Conservation (phyloP, 2,888 invertebrate genomes). For the Melanostoma scalare region DNA sequence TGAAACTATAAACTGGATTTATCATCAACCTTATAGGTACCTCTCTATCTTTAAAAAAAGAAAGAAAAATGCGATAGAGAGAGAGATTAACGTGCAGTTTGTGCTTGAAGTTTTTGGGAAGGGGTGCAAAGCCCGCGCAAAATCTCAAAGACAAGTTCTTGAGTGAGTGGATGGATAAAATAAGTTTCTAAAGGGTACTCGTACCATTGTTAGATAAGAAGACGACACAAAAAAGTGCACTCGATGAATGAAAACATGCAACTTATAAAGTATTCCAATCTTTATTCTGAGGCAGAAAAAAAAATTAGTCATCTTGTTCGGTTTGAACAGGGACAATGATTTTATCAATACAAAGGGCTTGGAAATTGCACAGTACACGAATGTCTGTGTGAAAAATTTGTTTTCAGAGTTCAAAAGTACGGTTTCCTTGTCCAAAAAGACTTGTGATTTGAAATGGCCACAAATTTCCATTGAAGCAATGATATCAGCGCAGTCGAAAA, state of each 20-base stretch:
- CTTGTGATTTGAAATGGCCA: no score
- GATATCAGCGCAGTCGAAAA: no score
- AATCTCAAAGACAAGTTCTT: constrained; percentile 66
- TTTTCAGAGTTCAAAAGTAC: no score
- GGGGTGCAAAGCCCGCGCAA: constrained; percentile 71
- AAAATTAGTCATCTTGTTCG: no score
- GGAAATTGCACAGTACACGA: no score
- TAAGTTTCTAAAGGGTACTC: constrained; percentile 1
- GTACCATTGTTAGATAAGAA: constrained; percentile 2
- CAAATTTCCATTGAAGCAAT: no score
- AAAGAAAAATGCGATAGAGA: neutral
- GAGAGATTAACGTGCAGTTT: constrained; percentile 58
- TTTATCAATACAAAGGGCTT: no score
- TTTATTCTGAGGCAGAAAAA: no score
- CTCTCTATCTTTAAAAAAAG: no score
- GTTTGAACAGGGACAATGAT: no score
- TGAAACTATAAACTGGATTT: constrained; percentile 59
- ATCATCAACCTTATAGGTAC: neutral
- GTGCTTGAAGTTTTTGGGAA: constrained; percentile 20
- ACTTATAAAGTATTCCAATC: neutral
- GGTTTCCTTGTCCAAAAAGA: no score
- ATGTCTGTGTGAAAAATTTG: no score
- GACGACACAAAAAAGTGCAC: constrained; percentile 11
- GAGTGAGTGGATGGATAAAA: constrained; percentile 32
- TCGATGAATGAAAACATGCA: constrained; percentile 6